Base-by-base conservation (phyloP, 1,140 invertebrate species). In the Polypedilum vanderplanki region DNA sequence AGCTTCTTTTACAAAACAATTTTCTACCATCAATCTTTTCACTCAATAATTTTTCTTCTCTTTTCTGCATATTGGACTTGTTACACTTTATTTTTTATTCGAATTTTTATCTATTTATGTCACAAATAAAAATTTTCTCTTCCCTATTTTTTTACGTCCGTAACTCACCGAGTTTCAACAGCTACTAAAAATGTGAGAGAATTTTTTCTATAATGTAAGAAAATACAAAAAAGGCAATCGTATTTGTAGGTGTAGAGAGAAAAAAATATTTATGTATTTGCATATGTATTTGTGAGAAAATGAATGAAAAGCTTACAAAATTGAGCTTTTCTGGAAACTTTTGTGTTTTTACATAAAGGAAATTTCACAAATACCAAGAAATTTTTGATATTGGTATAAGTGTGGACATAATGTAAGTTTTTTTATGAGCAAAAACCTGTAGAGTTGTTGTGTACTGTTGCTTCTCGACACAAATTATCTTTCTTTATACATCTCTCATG, bases 91-190 rank as follows among this genome's bases (percentile, higher is more conserved):
- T 33, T 33, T 33, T 33, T 33, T 33, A 33, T 33, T 33, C 5
- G 5, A 33, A 33, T 33, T 33, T 33, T 33, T 33, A 33, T 33
- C 5, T 5, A 33, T 5, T 33, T n/a, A n/a, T n/a, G n/a, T n/a
- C n/a, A n/a, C n/a, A n/a, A n/a, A n/a, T n/a, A n/a, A n/a, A n/a
- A n/a, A n/a, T n/a, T 33, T 3, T 33, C 2, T 33, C 24, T 33
- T 46, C 9, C 2, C 17, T 20, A 8, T 67, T 70, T n/a, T n/a
- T n/a, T 70, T 5, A 18, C 65, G 65, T 70, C 65, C 17, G 9
- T 70, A 20, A 20, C 65, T 70, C 18, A 70, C 65, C 65, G 65
- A 70, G 65, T 70, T 70, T 70, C 20, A 70, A 22, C 65, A 70
- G 18, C 65, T 70, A 70, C 65, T 70, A n/a, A n/a, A n/a, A n/a